phyloP scores from a whole-genome alignment of 2,113 vertebrate genomes.

The Sebastes fasciatus region DNA sequence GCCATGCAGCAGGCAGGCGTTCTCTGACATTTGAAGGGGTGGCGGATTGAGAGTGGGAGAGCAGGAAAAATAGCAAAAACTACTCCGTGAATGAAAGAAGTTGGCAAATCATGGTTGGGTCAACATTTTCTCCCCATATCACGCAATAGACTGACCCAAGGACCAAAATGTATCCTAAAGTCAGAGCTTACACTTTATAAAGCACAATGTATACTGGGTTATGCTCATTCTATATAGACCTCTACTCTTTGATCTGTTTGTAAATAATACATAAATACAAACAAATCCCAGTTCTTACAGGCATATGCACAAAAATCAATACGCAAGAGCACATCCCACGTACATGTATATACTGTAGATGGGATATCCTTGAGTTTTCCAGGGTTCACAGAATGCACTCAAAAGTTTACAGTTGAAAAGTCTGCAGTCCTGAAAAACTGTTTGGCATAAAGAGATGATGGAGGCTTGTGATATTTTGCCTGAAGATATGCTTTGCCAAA shows the following conservation, averaged over 20 bases:
- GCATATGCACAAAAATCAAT: neutral
- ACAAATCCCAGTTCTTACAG: neutral
- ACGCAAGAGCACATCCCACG: neutral
- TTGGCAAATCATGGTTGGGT: conserved; percentile 17
- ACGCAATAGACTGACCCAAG: conserved; percentile 11
- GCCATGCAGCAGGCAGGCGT: conserved; percentile 49
- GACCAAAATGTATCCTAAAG: neutral
- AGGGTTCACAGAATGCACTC: conserved; percentile 43
- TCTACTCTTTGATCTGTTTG: neutral
- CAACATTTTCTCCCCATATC: conserved; percentile 16
- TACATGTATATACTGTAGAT: neutral
- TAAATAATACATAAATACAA: neutral
- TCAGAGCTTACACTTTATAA: neutral
- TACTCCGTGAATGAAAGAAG: conserved; percentile 42
- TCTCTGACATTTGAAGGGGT: conserved; percentile 73
- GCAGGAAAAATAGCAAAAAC: conserved; percentile 30
- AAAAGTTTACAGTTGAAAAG: conserved; percentile 45
- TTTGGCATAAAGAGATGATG: conserved; percentile 50
- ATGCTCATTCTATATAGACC: neutral
- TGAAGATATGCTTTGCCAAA: conserved; percentile 55
- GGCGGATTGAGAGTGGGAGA: conserved; percentile 38
- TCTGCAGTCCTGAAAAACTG: conserved; percentile 34
- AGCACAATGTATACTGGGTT: neutral
- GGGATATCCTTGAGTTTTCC: conserved; percentile 34
- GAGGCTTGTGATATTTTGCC: conserved; percentile 54